These are phyloP conservation scores for Malaclemys terrapin DNA, from an alignment of 2,113 vertebrate species.

Conservation along the genomic window DNA sequence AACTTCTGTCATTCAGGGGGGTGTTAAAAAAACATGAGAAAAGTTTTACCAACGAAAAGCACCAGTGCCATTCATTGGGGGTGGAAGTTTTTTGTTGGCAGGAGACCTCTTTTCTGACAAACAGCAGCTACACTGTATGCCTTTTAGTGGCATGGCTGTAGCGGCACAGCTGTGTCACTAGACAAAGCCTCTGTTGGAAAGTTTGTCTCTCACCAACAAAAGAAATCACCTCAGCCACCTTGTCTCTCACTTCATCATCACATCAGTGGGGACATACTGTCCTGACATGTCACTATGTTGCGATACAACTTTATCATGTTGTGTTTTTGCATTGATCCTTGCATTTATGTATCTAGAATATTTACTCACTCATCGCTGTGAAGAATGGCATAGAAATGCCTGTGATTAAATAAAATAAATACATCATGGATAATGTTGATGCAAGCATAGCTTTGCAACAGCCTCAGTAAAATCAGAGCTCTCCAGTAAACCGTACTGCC, in stretches of 20 bases:
- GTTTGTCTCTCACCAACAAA: not conserved
- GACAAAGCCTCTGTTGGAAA: not conserved
- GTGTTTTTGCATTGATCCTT: accelerated
- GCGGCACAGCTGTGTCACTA: too few relatives aligned
- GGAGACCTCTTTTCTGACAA: too few relatives aligned
- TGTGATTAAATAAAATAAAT: slow-evolving; percentile 22
- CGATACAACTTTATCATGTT: accelerated
- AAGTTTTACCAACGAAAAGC: too few relatives aligned
- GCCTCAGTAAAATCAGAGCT: slow-evolving; percentile 46
- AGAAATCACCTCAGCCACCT: not conserved
- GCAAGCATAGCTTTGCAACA: not conserved
- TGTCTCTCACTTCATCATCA: not conserved
- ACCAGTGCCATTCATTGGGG: too few relatives aligned
- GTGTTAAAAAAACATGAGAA: too few relatives aligned
- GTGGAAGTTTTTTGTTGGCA: too few relatives aligned
- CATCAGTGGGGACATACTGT: accelerated
- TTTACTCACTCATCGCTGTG: not conserved
- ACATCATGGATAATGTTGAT: not conserved
- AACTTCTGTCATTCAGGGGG: too few relatives aligned
- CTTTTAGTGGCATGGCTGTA: too few relatives aligned
- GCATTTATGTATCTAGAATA: not conserved
- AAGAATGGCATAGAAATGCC: not conserved
- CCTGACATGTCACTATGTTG: accelerated
- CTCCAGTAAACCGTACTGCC: slow-evolving; percentile 41
- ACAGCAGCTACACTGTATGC: too few relatives aligned